Evolutionary conservation across 2,888 invertebrate genomes (phyloP).

Genomic region (Seladonia tumulorum): DNA sequence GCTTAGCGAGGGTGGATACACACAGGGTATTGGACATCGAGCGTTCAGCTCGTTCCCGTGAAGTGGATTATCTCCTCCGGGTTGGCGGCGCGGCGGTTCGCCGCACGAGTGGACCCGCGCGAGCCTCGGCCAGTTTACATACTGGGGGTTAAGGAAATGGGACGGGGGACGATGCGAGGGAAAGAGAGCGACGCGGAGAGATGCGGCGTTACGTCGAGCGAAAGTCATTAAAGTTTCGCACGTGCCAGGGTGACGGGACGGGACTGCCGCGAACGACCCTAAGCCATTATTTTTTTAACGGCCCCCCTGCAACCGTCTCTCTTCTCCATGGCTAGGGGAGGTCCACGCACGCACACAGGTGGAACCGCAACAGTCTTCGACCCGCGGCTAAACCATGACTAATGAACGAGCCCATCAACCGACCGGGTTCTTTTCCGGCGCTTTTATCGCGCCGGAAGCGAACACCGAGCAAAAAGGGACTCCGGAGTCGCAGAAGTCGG

Average conservation of each 20-base stretch:
- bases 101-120: conserved; percentile 62
- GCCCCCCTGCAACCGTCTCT: conserved; percentile 53
- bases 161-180: conserved; percentile 9
- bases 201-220: conserved; percentile 58
- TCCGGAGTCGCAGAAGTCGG: conserved; percentile 16
- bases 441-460: conserved; percentile 43
- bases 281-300: conserved; percentile 75
- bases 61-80: conserved; percentile 65
- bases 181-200: conserved; percentile 1
- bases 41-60: conserved; percentile 44
- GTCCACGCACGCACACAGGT: conserved; percentile 23
- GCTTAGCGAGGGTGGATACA: conserved; percentile 14
- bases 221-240: conserved; percentile 77
- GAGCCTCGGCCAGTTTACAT: conserved; percentile 26
- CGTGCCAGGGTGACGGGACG: conserved; percentile 68
- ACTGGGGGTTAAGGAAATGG: conserved; percentile 1
- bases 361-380: conserved; percentile 45
- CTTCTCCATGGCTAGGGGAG: background rate
- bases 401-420: conserved; percentile 70
- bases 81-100: conserved; percentile 48
- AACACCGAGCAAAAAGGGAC: conserved; percentile 13
- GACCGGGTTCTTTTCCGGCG: conserved; percentile 17
- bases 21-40: conserved; percentile 43
- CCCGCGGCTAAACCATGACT: conserved; percentile 70
- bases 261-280: conserved; percentile 59